Evolutionary conservation across 2,113 vertebrate species (phyloP).

Genomic region (Pelobates fuscus): DNA sequence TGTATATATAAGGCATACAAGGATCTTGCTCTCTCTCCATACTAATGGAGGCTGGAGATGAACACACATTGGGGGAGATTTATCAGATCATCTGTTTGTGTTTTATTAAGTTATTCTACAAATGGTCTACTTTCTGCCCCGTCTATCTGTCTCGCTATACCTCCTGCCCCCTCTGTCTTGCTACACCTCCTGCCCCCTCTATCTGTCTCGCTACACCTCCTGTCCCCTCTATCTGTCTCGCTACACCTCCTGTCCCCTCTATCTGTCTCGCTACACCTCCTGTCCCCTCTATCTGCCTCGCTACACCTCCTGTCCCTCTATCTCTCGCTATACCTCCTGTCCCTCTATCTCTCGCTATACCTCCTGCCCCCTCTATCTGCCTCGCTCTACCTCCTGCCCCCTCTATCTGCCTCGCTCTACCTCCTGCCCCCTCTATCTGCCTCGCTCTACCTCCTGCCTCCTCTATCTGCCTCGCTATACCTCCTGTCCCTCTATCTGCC

Average conservation of each 20-base stretch:
- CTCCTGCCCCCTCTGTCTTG: not conserved
- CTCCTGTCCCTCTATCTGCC: too few relatives aligned
- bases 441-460: rapidly evolving
- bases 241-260: not conserved
- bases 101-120: too few relatives aligned
- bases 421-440: not conserved
- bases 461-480: too few relatives aligned
- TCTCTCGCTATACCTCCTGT: rapidly evolving
- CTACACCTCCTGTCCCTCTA: not conserved
- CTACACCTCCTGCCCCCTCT: too few relatives aligned
- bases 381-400: not conserved
- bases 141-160: rapidly evolving
- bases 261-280: rapidly evolving
- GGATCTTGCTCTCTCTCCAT: too few relatives aligned
- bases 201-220: not conserved
- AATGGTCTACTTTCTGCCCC: too few relatives aligned
- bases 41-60: too few relatives aligned
- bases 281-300: too few relatives aligned
- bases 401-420: not conserved
- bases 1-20: too few relatives aligned
- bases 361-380: too few relatives aligned
- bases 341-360: not conserved
- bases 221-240: not conserved
- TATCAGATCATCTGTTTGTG: too few relatives aligned
- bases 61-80: too few relatives aligned